These are phyloP conservation scores for Drosophila pachea DNA, from an alignment of 1,140 invertebrate genomes.

Conservation along the genomic window DNA sequence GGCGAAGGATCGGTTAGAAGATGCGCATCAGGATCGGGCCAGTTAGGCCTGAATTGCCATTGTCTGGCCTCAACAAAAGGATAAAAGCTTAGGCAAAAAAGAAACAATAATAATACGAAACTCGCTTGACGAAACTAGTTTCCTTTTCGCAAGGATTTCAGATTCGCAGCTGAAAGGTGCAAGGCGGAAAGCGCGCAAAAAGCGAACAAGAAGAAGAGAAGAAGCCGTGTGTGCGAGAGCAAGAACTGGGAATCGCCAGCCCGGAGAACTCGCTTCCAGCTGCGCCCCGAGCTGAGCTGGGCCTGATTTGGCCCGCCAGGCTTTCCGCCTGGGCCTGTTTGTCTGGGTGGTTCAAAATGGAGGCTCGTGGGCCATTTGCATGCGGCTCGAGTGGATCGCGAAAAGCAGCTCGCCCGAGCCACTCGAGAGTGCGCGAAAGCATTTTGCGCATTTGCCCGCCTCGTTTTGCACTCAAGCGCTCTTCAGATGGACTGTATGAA, in stretches of 20 bases:
- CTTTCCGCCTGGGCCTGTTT: not conserved
- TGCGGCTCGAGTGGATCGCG: conserved; percentile 4
- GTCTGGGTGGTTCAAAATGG: conserved; percentile 12
- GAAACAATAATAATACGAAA: conserved; percentile 21
- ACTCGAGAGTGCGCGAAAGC: conserved; percentile 30
- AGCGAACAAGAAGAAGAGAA: not conserved
- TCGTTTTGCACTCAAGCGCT: conserved; percentile 59
- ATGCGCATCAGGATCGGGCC: conserved; percentile 17
- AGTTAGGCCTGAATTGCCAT: conserved; percentile 21
- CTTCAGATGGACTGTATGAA: conserved; percentile 5
- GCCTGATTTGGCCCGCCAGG: not conserved
- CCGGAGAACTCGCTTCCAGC: not conserved
- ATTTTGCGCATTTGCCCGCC: conserved; percentile 49
- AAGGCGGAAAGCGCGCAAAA: conserved; percentile 6
- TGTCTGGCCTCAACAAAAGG: conserved; percentile 9
- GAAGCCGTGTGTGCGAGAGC: not conserved
- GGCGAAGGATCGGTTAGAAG: conserved; percentile 1
- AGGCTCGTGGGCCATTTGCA: conserved; percentile 14
- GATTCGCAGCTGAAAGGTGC: conserved; percentile 48
- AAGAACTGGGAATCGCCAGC: too few species aligned
- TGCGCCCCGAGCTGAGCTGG: not conserved
- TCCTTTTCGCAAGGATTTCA: conserved; percentile 48
- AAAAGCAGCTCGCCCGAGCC: not conserved
- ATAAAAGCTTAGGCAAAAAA: conserved; percentile 4
- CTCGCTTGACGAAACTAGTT: conserved; percentile 41